phyloP scores from a whole-genome alignment of 2,113 vertebrate species.

The Orcinus orca region DNA sequence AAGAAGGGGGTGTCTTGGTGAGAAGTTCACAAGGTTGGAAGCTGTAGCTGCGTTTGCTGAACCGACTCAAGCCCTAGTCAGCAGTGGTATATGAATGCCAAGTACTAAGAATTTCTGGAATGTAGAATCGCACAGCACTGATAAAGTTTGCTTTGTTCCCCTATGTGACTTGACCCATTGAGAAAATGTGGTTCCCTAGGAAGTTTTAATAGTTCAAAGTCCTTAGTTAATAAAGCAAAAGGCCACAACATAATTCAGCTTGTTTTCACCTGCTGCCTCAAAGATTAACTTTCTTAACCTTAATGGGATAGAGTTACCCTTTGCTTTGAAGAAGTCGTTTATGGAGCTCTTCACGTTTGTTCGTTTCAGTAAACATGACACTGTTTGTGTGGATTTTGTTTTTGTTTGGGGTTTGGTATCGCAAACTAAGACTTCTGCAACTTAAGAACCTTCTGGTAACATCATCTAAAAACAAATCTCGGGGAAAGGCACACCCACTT shows the following conservation, averaged over 20 bases:
- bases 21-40: slow-evolving; percentile 65
- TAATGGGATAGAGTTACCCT: slow-evolving; percentile 74
- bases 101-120: slow-evolving; percentile 95
- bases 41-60: slow-evolving; percentile 53
- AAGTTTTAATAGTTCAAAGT: slow-evolving; percentile 85
- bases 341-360: slow-evolving; percentile 74
- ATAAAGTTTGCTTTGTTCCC: slow-evolving; percentile 99
- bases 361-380: slow-evolving; percentile 72
- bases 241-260: slow-evolving; percentile 76
- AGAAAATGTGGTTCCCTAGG: slow-evolving; percentile 86
- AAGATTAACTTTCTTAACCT: slow-evolving; percentile 84
- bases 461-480: slow-evolving; percentile 72
- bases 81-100: slow-evolving; percentile 88
- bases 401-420: slow-evolving; percentile 64
- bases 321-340: slow-evolving; percentile 79
- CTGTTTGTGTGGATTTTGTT: slow-evolving; percentile 53
- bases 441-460: slow-evolving; percentile 51
- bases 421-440: slow-evolving; percentile 68
- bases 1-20: slow-evolving; percentile 54
- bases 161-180: slow-evolving; percentile 89
- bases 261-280: slow-evolving; percentile 85
- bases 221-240: slow-evolving; percentile 82
- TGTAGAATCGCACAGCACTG: slow-evolving; percentile 91
- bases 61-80: slow-evolving; percentile 73
- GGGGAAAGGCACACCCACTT: slow-evolving; percentile 70